Percentiles rank a stretch among this genome's conserved stretches.
These are phyloP conservation scores for Gadus chalcogrammus DNA, from an alignment of 2,113 vertebrate species.

Conservation along the genomic window DNA sequence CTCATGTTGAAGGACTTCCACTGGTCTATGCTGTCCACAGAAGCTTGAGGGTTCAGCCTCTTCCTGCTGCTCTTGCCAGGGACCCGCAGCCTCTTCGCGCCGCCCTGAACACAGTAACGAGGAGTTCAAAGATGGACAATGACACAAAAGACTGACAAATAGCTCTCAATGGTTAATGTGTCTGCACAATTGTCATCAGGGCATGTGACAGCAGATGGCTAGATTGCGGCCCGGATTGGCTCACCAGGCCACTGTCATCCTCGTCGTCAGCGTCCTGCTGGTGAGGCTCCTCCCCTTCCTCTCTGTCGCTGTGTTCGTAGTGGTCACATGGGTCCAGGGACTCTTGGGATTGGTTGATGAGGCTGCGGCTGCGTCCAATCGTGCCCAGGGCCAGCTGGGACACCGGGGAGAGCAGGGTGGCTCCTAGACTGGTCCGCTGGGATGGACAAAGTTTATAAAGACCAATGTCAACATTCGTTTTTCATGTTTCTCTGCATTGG, in stretches of 20 bases:
- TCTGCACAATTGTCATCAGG: neutral
- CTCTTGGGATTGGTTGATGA: slow-evolving; percentile 76
- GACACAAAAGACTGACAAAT: no score
- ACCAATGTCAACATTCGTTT: neutral
- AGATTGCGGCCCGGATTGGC: slow-evolving; percentile 13
- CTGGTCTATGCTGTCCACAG: slow-evolving; percentile 81
- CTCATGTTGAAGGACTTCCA: slow-evolving; percentile 77
- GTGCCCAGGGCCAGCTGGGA: slow-evolving; percentile 74
- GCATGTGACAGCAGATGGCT: slow-evolving; percentile 15
- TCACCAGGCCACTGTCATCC: slow-evolving; percentile 78
- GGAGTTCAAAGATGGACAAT: no score
- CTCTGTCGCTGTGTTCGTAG: slow-evolving; percentile 75
- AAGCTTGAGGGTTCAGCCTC: slow-evolving; percentile 82
- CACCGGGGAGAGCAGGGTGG: slow-evolving; percentile 73
- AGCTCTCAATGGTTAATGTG: neutral
- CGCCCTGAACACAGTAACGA: slow-evolving; percentile 49
- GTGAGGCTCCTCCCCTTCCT: slow-evolving; percentile 66
- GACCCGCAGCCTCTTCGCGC: slow-evolving; percentile 74
- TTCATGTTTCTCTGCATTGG: no score
- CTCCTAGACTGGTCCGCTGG: slow-evolving; percentile 74
- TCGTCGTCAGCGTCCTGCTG: slow-evolving; percentile 83
- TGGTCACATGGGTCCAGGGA: slow-evolving; percentile 73
- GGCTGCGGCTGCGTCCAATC: slow-evolving; percentile 73
- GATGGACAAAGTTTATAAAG: neutral
- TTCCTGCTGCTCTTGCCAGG: slow-evolving; percentile 82